Percentiles rank a stretch among this genome's conserved stretches.
Conservation (phyloP, 37 sponge, comb jelly and placozoan genomes). For the Halisarca cf. caerulea region DNA sequence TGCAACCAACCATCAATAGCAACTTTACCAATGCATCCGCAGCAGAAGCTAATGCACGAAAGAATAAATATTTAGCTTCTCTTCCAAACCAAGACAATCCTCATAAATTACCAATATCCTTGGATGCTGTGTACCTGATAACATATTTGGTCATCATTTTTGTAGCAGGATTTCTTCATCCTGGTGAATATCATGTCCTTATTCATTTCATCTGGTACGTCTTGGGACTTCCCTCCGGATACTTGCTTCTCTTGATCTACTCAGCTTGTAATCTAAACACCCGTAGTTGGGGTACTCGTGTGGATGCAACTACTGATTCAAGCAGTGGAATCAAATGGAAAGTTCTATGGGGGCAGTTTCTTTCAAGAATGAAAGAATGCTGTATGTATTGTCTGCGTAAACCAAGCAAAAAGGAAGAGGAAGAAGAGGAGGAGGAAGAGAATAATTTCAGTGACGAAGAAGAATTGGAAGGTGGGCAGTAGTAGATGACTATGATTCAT, state of each 20-base stretch:
- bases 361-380: not conserved
- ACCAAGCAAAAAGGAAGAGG: not conserved
- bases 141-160: constrained; percentile 36
- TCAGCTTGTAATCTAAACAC: constrained; percentile 80
- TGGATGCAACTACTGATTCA: constrained; percentile 18
- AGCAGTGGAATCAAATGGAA: not conserved
- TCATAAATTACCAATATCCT: not conserved
- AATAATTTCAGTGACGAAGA: not conserved
- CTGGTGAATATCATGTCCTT: constrained; percentile 51
- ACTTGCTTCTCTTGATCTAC: constrained; percentile 82
- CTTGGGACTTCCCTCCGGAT: constrained; percentile 84
- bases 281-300: constrained; percentile 90
- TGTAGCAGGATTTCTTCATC: constrained; percentile 68
- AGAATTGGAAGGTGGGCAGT: not conserved
- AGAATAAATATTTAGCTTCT: constrained; percentile 6
- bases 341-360: not conserved
- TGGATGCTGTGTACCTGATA: constrained; percentile 42
- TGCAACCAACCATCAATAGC: not conserved
- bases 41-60: not conserved
- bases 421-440: not conserved
- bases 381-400: not conserved
- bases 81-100: not conserved
- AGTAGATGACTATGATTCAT: too few species aligned
- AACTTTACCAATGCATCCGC: constrained; percentile 3
- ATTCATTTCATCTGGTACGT: constrained; percentile 80